These are phyloP conservation scores for Nomia melanderi DNA, from an alignment of 1,140 invertebrate species.

Conservation along the genomic window DNA sequence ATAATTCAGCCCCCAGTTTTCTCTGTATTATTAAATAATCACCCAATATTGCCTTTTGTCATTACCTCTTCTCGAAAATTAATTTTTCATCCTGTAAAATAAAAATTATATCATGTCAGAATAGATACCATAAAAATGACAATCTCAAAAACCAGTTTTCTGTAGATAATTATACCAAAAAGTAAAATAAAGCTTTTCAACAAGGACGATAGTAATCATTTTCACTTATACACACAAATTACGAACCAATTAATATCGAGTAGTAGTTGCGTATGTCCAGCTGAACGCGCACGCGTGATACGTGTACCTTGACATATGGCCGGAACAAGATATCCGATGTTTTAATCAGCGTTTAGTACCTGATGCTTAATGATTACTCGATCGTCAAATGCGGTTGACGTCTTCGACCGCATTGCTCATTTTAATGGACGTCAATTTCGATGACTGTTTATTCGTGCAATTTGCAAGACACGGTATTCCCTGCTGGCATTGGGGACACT, in stretches of 20 bases:
- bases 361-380: slow-evolving; percentile 4
- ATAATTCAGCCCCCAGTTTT: too few relatives aligned
- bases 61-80: too few relatives aligned
- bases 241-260: background rate
- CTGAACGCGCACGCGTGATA: background rate
- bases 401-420: slow-evolving; percentile 33
- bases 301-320: background rate
- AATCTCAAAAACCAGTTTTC: too few relatives aligned
- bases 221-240: background rate
- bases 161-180: too few relatives aligned
- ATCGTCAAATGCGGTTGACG: slow-evolving; percentile 29
- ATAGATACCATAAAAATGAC: too few relatives aligned
- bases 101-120: too few relatives aligned
- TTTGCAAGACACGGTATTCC: slow-evolving; percentile 42
- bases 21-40: too few relatives aligned
- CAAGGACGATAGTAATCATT: background rate
- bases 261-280: background rate
- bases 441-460: slow-evolving; percentile 37
- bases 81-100: too few relatives aligned
- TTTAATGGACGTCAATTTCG: slow-evolving; percentile 37
- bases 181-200: background rate
- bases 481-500: background rate
- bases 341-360: slow-evolving; percentile 34
- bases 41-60: too few relatives aligned
- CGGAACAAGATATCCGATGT: background rate